Evolutionary conservation across 1,140 invertebrate species (phyloP), one percentile per base, ranked within the genome.

Genomic region (Apocrypta bakeri): DNA sequence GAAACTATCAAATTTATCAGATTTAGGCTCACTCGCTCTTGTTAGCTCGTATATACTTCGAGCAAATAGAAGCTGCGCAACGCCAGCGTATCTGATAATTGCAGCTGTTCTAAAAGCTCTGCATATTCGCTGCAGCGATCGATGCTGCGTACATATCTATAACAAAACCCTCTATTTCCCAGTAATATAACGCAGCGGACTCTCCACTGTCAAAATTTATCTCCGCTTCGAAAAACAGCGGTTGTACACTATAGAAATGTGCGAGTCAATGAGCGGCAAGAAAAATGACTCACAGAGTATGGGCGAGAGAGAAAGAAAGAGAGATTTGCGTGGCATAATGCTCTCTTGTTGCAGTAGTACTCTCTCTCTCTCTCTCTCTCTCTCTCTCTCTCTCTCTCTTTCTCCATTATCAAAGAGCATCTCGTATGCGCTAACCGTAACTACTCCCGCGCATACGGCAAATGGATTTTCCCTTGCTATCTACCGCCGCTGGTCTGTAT

Each of bases 361-460:
- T 14, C 0, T 48, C 4, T 48, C 1, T 74, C 2, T 40, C 40
- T 24, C 21, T 3, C 9, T 40, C 21, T 40, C 69, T 42, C n/a
- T 42, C 25, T 25, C 37, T 40, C 40, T 24, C 21, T 4, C 11
- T 42, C 7, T 25, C 37, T 48, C 24, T 48, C 14, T 27, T 21
- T 64, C 63, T 78, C 24, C 12, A 40, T 66, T 72, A 72, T 72
- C 71, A n/a, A 42, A 42, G 71, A n/a, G n/a, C 71, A 72, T 72
- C 37, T 73, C 9, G 37, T 73, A 73, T 42, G 37, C 71, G 37
- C 11, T 17, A 6, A 31, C 21, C 37, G 24, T 73, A 73, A 42
- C 69, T 37, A 42, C 37, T 73, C 37, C 33, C n/a, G 1, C 42
- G 21, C 17, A 69, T 56, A 56, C 48, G 37, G 0, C 37, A 73